Conservation (phyloP, 2,797 vertebrate genomes). For the Salarias fasciatus region DNA sequence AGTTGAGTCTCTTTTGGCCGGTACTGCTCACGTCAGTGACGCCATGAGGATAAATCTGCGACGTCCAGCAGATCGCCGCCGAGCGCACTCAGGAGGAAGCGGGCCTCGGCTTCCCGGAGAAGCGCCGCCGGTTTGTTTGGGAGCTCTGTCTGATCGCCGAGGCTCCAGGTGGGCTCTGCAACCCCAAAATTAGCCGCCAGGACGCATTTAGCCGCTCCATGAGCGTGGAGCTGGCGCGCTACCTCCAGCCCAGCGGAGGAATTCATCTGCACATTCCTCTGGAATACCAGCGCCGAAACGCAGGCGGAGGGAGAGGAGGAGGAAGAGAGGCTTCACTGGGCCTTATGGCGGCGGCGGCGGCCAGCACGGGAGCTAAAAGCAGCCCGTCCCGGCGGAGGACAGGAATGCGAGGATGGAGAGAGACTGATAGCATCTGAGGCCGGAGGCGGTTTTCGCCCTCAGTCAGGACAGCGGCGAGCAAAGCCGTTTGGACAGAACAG, state of each 20-base stretch:
- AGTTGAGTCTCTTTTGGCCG: no score
- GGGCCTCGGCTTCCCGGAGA: no score
- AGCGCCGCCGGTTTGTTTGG: no score
- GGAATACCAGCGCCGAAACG: conserved; percentile 60
- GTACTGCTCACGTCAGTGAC: no score
- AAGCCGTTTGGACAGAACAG: not conserved
- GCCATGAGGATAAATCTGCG: no score
- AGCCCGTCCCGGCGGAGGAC: conserved; percentile 58
- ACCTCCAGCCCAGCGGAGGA: conserved; percentile 58
- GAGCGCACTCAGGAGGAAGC: no score
- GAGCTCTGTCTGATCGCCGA: no score
- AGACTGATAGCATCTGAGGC: conserved; percentile 43
- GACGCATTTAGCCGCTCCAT: conserved; percentile 41
- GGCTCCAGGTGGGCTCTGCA: no score
- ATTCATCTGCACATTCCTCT: conserved; percentile 74
- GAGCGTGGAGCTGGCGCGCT: conserved; percentile 16
- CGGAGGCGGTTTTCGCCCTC: no score
- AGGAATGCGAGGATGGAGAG: conserved; percentile 61
- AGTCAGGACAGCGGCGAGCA: conserved; percentile 9
- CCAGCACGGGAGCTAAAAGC: conserved; percentile 40
- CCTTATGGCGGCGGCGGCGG: conserved; percentile 46
- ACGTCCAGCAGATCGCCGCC: no score
- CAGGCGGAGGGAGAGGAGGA: conserved; percentile 29
- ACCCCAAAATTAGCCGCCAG: not conserved
- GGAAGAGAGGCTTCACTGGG: conserved; percentile 43